Conservation (phyloP, 53 echinoderm and acorn worm genomes). For the Apostichopus leukothele region DNA sequence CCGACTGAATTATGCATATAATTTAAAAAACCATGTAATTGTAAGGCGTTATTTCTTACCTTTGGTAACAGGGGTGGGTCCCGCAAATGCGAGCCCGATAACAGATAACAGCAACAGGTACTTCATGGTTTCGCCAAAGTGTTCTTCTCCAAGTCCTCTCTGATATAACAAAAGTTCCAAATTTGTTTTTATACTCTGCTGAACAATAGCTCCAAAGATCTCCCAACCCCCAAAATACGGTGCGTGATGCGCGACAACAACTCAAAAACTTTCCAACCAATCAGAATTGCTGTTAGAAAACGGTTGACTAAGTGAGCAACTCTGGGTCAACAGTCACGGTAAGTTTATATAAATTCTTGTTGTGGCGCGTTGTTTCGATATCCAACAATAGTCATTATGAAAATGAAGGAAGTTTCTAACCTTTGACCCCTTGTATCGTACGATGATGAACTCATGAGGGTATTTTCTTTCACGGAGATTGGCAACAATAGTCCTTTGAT, state of each 20-base stretch:
- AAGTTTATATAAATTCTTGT: neutral
- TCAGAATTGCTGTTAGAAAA: conserved; percentile 39
- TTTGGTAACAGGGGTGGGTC: neutral
- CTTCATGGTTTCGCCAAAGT: conserved; percentile 40
- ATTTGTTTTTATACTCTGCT: conserved; percentile 21
- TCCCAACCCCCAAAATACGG: neutral
- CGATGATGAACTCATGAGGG: neutral
- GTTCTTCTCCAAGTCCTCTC: conserved; percentile 19
- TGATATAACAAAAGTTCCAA: neutral
- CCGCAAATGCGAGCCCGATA: conserved; percentile 35
- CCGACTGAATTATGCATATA: no score
- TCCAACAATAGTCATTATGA: neutral
- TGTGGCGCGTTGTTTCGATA: neutral
- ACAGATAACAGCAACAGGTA: conserved; percentile 21
- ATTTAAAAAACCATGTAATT: no score
- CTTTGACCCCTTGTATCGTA: conserved; percentile 16
- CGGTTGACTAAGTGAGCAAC: neutral
- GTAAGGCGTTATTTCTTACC: neutral
- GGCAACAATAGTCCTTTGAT: no score
- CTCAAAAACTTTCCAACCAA: conserved; percentile 33
- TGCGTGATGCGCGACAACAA: neutral
- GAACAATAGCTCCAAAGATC: neutral
- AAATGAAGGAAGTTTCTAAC: neutral
- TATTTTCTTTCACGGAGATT: no score
- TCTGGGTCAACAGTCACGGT: neutral